These are phyloP conservation scores for Tringa solitaria DNA, from an alignment of 2,113 vertebrate genomes.

Conservation along the genomic window DNA sequence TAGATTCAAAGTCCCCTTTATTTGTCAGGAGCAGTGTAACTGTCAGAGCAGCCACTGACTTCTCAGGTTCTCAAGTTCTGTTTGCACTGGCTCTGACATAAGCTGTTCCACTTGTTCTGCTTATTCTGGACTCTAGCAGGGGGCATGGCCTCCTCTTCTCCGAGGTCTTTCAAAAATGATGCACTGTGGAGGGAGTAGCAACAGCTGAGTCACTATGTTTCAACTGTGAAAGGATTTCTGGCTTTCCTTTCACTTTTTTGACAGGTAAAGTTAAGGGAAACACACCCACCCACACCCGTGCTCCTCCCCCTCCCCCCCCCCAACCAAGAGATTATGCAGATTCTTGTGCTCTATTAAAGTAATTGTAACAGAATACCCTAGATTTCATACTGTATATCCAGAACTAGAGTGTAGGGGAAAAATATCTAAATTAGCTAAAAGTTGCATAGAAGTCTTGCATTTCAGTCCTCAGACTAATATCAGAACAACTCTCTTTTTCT, in stretches of 20 bases:
- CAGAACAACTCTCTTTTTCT: background rate
- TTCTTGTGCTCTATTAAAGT: background rate
- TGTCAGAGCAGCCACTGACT: background rate
- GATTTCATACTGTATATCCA: background rate
- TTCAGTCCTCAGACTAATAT: background rate
- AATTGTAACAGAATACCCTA: background rate
- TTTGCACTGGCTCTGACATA: background rate
- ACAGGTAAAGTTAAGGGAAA: background rate
- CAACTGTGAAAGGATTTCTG: background rate
- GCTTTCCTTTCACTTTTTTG: background rate
- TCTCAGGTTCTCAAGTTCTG: background rate
- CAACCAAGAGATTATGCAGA: background rate
- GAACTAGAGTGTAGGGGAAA: background rate
- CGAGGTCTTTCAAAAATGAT: background rate
- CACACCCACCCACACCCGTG: background rate
- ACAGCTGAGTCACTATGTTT: background rate
- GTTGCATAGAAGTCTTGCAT: background rate
- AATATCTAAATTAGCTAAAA: background rate
- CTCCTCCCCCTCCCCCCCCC: too few species aligned
- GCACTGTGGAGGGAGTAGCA: fast-evolving
- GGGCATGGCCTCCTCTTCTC: background rate
- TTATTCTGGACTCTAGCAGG: background rate
- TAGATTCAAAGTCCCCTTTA: background rate
- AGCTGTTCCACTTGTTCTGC: background rate
- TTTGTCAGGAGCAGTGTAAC: background rate